These are phyloP conservation scores for Spisula solida DNA, from an alignment of 2,888 invertebrate genomes.

Conservation along the genomic window DNA sequence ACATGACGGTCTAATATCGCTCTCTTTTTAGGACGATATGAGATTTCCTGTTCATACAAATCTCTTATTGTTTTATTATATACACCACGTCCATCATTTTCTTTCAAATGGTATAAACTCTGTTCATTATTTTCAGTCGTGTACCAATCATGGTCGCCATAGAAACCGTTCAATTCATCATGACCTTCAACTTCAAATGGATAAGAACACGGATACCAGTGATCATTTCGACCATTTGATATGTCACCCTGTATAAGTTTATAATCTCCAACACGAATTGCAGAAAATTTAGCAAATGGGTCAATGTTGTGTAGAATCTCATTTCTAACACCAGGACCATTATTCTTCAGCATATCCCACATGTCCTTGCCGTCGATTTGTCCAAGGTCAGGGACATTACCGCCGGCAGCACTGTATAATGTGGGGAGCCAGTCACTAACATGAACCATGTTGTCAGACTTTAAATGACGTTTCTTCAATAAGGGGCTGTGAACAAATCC, in stretches of 20 bases:
- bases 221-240: constrained; percentile 66
- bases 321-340: constrained; percentile 90
- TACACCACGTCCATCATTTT: background rate
- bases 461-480: constrained; percentile 89
- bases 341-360: constrained; percentile 91
- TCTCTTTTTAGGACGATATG: too few species aligned
- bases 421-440: constrained; percentile 96
- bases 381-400: constrained; percentile 66
- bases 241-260: constrained; percentile 79
- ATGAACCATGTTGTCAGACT: constrained; percentile 92
- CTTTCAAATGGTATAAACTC: background rate
- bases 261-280: constrained; percentile 77
- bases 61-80: constrained; percentile 14
- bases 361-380: constrained; percentile 91
- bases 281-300: constrained; percentile 69
- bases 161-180: background rate
- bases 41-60: too few species aligned
- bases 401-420: constrained; percentile 91
- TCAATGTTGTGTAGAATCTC: constrained; percentile 88
- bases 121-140: background rate
- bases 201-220: constrained; percentile 70
- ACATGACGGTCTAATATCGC: constrained; percentile 6
- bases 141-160: background rate
- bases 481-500: constrained; percentile 93
- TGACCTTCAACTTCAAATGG: constrained; percentile 38